Conservation (phyloP, 1,140 invertebrate genomes). For the Ganaspis sp. region DNA sequence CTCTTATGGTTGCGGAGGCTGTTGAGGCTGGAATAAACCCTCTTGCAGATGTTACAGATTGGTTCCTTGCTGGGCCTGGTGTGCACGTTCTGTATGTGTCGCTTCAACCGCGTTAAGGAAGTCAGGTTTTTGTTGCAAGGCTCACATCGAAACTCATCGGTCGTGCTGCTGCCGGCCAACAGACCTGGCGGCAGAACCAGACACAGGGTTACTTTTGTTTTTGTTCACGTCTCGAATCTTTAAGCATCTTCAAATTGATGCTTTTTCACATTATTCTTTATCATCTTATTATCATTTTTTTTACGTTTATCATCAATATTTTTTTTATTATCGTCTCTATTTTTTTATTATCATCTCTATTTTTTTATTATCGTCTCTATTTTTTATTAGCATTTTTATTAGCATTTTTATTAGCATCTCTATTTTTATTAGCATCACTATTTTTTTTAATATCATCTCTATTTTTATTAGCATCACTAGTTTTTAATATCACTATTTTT, state of each 20-base stretch:
- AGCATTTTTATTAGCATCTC: too few species aligned
- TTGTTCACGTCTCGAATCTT: constrained; percentile 49
- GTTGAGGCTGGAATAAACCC: constrained; percentile 91
- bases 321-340: too few species aligned
- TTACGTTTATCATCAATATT: too few species aligned
- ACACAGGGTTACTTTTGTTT: constrained; percentile 74
- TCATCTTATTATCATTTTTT: constrained; percentile 40
- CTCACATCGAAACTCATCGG: constrained; percentile 89
- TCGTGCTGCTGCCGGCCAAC: constrained; percentile 77
- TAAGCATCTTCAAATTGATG: constrained; percentile 45
- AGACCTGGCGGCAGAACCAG: constrained; percentile 77
- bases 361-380: too few species aligned
- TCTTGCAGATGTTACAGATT: constrained; percentile 91
- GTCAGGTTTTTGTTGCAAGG: constrained; percentile 92
- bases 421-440: too few species aligned
- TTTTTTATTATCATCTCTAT: too few species aligned
- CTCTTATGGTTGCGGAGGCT: constrained; percentile 92
- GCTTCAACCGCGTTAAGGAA: constrained; percentile 88
- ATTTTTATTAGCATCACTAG: too few species aligned
- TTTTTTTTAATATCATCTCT: too few species aligned
- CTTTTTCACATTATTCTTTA: constrained; percentile 42
- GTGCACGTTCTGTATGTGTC: constrained; percentile 91
- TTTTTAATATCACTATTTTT: too few species aligned
- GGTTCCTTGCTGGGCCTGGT: constrained; percentile 89
- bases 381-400: too few species aligned